Evolutionary conservation across 2,113 vertebrate species (phyloP).

Genomic region (Tragelaphus scriptus): DNA sequence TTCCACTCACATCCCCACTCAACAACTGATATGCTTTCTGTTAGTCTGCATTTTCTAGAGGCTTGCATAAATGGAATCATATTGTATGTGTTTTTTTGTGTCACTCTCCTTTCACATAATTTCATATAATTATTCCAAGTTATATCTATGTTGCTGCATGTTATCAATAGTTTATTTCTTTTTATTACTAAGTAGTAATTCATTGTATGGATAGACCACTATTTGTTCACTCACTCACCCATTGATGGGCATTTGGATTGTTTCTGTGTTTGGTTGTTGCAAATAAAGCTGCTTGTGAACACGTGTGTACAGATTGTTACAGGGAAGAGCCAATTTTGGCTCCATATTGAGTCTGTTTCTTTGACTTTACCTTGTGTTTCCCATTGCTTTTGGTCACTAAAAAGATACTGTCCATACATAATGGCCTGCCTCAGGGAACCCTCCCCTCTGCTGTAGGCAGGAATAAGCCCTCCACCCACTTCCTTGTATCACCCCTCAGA

Average conservation of each 20-base stretch:
- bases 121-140: not conserved
- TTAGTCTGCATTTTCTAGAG: not conserved
- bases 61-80: not conserved
- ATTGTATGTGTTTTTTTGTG: not conserved
- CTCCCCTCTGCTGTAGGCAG: not conserved
- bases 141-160: not conserved
- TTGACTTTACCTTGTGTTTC: not conserved
- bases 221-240: not conserved
- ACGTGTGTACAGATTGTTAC: not conserved
- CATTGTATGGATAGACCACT: not conserved
- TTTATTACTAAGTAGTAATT: not conserved
- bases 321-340: not conserved
- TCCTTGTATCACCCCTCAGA: not conserved
- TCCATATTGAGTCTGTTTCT: not conserved
- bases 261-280: not conserved
- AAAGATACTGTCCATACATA: not conserved
- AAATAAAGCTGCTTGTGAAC: not conserved
- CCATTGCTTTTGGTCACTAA: not conserved
- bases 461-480: not conserved
- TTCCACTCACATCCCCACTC: too few species aligned
- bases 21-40: not conserved
- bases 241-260: not conserved
- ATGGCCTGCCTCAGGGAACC: not conserved
- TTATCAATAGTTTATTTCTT: not conserved
- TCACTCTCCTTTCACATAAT: not conserved